Percentiles rank a stretch among this genome's conserved stretches.
Evolutionary conservation across 2,888 invertebrate genomes (phyloP).

Genomic region (Drosophila atripex): DNA sequence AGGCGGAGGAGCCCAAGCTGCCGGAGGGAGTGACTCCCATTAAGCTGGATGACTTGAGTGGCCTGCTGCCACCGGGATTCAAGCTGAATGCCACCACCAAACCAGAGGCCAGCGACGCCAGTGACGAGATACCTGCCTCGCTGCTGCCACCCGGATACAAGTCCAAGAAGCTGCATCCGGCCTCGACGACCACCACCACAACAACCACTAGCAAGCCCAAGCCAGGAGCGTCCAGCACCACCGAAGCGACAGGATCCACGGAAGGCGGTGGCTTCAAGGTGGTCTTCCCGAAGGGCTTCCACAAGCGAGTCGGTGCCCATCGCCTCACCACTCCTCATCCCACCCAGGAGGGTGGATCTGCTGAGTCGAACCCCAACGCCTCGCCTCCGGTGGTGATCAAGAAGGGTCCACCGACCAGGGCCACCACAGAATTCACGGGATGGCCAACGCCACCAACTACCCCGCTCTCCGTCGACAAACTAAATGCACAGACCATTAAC

Average conservation of each 20-base stretch:
- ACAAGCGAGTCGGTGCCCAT: constrained; percentile 85
- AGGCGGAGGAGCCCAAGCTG: constrained; percentile 38
- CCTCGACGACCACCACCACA: constrained; percentile 49
- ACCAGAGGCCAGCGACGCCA: constrained; percentile 36
- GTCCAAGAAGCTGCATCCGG: constrained; percentile 66
- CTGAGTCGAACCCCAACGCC: constrained; percentile 74
- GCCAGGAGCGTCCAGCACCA: constrained; percentile 33
- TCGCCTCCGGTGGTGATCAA: constrained; percentile 88
- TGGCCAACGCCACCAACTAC: constrained; percentile 96
- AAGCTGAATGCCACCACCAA: constrained; percentile 82
- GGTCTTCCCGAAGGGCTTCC: constrained; percentile 89
- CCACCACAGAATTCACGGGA: constrained; percentile 94
- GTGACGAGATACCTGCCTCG: constrained; percentile 78
- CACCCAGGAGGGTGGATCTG: constrained; percentile 81
- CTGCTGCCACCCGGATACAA: constrained; percentile 86
- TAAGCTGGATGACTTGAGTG: constrained; percentile 85
- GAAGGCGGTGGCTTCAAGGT: constrained; percentile 86
- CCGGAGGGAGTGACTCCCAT: constrained; percentile 69
- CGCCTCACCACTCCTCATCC: constrained; percentile 86
- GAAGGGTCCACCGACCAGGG: constrained; percentile 94
- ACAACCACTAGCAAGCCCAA: constrained; percentile 55
- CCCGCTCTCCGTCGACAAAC: constrained; percentile 92
- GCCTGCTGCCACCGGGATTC: constrained; percentile 87
- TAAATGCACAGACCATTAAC: constrained; percentile 85
- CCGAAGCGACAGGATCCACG: constrained; percentile 31